Evolutionary conservation across 1,140 invertebrate species (phyloP), one percentile per base, ranked within the genome.

Genomic region (Drosophila lacertosa): DNA sequence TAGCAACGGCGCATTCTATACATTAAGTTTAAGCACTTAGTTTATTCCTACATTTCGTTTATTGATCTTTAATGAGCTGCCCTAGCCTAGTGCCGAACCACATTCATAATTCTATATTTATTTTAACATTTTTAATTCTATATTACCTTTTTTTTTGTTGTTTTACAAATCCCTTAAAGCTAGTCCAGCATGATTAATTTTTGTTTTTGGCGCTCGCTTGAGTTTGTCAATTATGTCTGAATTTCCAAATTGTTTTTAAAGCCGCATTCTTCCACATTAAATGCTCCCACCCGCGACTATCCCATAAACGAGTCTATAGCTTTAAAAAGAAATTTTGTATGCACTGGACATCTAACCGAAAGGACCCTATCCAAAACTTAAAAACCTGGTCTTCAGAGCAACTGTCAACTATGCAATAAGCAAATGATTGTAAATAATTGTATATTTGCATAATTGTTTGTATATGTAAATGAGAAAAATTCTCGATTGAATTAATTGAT

Each of bases 381-480:
- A 75, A 66, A 29, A 29, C 6, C 37, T 65, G 77, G 77, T 81
- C 73, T 77, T 77, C 29, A 57, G 63, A 78, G 51, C 22, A 51
- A 54, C 20, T 54, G 58, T 58, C 44, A 66, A 33, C 35, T 45
- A 57, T 64, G 37, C 18, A 66, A 29, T 65, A 54, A 67, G 53
- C 51, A 66, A 64, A 69, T 74, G 74, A 69, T 55, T 82, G 78
- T 82, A 73, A 70, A 81, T 76, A 77, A 57, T 42, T 81, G 57
- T 77, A 76, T 48, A 66, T 66, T 86, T 81, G 57, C 37, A 64
- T 55, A 64, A 64, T 33, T 57, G 62, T 71, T 65, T 71, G 63
- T 71, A 24, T 74, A 69, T 76, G 51, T 39, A 39, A 39, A 26
- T 54, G 48, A 29, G 51, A 62, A 60, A 54, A 39, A 66, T 57